phyloP scores from a whole-genome alignment of 2,888 invertebrate species.

The Andrena dorsata region DNA sequence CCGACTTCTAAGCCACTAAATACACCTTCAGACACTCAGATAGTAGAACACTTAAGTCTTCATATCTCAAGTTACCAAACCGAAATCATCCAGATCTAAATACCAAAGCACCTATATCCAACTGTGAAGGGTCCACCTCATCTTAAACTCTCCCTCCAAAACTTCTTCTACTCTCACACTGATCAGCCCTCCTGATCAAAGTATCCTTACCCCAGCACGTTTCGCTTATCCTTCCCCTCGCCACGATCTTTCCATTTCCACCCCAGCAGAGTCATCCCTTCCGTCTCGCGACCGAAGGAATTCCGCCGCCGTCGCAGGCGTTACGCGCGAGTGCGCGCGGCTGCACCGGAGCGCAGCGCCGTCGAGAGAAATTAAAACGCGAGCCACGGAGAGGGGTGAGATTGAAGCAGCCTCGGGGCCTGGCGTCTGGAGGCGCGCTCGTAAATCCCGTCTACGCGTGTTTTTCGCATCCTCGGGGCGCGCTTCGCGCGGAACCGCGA shows the following conservation, averaged over 20 bases:
- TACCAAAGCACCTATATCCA: too few species aligned
- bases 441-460: too few species aligned
- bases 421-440: not conserved
- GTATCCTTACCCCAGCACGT: not conserved
- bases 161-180: too few species aligned
- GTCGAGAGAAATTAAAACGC: conserved; percentile 42
- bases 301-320: not conserved
- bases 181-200: too few species aligned
- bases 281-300: not conserved
- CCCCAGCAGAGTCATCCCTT: not conserved
- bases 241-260: not conserved
- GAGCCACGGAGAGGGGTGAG: conserved; percentile 20
- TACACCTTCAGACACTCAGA: too few species aligned
- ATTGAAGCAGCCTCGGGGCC: conserved; percentile 27
- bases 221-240: not conserved
- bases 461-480: too few species aligned
- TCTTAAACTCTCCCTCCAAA: too few species aligned
- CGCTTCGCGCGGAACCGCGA: not conserved
- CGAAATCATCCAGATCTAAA: too few species aligned
- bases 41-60: too few species aligned
- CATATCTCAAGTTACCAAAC: too few species aligned
- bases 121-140: too few species aligned
- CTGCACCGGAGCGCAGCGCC: conserved; percentile 14
- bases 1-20: too few species aligned
- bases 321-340: conserved; percentile 10